Evolutionary conservation across 2,888 invertebrate species (phyloP).

Genomic region (Ellobium chinense): DNA sequence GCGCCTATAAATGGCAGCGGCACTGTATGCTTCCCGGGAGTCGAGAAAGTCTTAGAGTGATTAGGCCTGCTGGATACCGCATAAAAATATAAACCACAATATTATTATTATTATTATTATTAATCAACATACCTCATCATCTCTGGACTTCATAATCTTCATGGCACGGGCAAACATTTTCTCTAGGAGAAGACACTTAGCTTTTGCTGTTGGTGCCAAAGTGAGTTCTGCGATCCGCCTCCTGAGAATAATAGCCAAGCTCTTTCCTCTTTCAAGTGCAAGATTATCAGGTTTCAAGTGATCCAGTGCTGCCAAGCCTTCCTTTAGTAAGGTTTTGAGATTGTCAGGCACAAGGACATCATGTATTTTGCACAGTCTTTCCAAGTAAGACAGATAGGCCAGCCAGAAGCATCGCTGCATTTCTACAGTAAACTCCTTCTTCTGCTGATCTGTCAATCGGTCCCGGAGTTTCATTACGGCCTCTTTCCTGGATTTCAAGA

Average conservation of each 20-base stretch:
- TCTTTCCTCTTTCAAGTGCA: neutral
- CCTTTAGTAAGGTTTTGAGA: neutral
- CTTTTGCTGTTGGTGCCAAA: neutral
- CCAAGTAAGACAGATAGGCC: neutral
- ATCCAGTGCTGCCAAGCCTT: neutral
- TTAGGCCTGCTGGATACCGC: too few species aligned
- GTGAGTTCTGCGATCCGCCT: neutral
- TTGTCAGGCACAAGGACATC: neutral
- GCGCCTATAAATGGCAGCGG: too few species aligned
- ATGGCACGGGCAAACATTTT: neutral
- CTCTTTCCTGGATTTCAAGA: neutral
- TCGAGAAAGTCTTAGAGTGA: too few species aligned
- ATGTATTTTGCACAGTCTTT: neutral
- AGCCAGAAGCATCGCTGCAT: conserved; percentile 6
- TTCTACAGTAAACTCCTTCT: conserved; percentile 28
- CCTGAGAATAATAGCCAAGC: neutral
- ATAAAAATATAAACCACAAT: too few species aligned
- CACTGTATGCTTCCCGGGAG: too few species aligned
- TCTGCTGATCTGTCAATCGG: conserved; percentile 47
- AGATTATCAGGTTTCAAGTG: neutral
- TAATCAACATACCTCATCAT: conserved; percentile 33
- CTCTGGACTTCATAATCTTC: conserved; percentile 4
- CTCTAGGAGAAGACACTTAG: neutral
- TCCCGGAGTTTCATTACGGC: conserved; percentile 39
- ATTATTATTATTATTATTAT: too few species aligned